Base-by-base conservation (phyloP, 2,888 invertebrate species). In the Cyclophora albipunctata region DNA sequence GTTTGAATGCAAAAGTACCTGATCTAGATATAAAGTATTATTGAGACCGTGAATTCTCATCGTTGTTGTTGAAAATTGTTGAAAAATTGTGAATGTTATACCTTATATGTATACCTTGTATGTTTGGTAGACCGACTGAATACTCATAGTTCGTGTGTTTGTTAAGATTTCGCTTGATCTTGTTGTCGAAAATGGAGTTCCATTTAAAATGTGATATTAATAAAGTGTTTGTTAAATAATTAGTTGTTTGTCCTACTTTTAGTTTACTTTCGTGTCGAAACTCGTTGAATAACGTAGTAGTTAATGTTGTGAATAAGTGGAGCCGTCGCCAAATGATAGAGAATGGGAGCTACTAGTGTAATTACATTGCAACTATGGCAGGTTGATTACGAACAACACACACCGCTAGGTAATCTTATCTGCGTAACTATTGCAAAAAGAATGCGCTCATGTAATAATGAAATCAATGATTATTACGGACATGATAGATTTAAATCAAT, bases 151-250 rank as follows among this genome's bases (percentile, higher is more conserved):
- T 60, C 64, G 64, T 67, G 61, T 71, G 62, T 65, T 63, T 62
- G 54, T 64, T 59, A 63, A 59, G 61, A 71, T 62, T 67, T 66
- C 62, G 70, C 74, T 75, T 74, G 68, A 70, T 69, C 70, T 64
- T 68, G 64, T 73, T 71, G 68, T 62, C 62, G 63, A 41, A 67
- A 63, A 66, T 66, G 67, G 73, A 75, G 78, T 81, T 77, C 81
- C 78, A 78, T 83, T 80, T 75, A 81, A 85, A 82, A 80, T 87
- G 87, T 88, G 87, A 88, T 87, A 88, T 85, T 82, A 87, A 81
- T 82, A 84, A 83, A 82, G 76, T 75, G 81, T 84, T 83, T 79
- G 76, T 79, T 76, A 48, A 35, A 53, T 47, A 48, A 42, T 42
- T 48, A 47, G 49, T 48, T 54, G 47, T 54, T 48, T 47, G 59